Percentiles rank a stretch among this genome's conserved stretches.
Evolutionary conservation across 2,888 invertebrate species (phyloP).

Genomic region (Tribolium freemani): DNA sequence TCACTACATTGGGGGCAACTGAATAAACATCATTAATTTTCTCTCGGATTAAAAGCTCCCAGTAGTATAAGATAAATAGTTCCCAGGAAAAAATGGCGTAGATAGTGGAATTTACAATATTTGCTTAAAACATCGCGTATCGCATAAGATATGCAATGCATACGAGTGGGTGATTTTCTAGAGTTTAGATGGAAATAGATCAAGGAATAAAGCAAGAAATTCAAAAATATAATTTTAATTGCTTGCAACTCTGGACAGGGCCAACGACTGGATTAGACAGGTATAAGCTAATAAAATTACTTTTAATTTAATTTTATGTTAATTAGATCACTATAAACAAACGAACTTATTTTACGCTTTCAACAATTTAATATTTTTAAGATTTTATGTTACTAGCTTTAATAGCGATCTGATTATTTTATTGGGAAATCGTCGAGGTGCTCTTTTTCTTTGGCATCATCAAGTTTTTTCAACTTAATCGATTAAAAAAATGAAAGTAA

Average conservation of each 20-base stretch:
- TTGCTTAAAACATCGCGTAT: too few species aligned
- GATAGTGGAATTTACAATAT: slow-evolving; percentile 5
- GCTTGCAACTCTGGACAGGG: slow-evolving; percentile 6
- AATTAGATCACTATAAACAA: slow-evolving; percentile 23
- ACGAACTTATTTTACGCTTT: not conserved
- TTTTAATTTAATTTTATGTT: slow-evolving; percentile 30
- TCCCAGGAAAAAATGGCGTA: not conserved
- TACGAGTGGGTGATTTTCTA: too few species aligned
- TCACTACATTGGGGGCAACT: slow-evolving; percentile 3
- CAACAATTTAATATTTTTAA: not conserved
- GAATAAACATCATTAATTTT: slow-evolving; percentile 38
- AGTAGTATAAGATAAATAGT: slow-evolving; percentile 23
- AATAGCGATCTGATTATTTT: slow-evolving; percentile 9
- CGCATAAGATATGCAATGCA: too few species aligned
- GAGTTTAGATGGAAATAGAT: slow-evolving; percentile 15
- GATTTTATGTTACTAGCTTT: slow-evolving; percentile 4
- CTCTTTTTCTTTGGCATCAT: not conserved
- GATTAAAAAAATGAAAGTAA: not conserved
- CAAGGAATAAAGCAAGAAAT: too few species aligned
- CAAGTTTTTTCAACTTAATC: not conserved
- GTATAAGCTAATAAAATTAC: slow-evolving; percentile 8
- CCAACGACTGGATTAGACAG: slow-evolving; percentile 14
- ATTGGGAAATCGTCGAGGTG: not conserved
- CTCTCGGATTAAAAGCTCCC: slow-evolving; percentile 19
- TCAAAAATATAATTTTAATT: slow-evolving; percentile 11